Evolutionary conservation across 2,888 invertebrate genomes (phyloP).

Genomic region (Eupithecia subfuscata): DNA sequence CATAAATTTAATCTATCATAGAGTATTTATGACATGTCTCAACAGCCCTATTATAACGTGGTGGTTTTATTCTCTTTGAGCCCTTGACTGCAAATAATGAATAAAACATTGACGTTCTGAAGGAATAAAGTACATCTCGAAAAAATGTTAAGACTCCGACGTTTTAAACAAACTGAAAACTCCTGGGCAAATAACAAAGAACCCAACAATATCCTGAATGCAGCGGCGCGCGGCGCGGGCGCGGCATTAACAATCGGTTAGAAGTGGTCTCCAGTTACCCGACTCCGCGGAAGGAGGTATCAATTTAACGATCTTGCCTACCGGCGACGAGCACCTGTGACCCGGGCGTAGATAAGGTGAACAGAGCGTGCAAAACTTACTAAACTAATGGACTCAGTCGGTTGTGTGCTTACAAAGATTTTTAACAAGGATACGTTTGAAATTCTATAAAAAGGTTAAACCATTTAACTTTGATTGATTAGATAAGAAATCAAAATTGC

Average conservation of each 20-base stretch:
- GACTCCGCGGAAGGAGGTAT: constrained; percentile 45
- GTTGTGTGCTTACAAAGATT: not conserved
- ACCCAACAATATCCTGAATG: constrained; percentile 17
- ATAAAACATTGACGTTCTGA: not conserved
- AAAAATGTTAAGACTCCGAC: not conserved
- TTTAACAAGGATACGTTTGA: too few species aligned
- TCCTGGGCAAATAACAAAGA: not conserved
- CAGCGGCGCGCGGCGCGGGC: too few species aligned
- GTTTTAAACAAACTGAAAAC: not conserved
- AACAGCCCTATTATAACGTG: not conserved
- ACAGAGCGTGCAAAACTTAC: constrained; percentile 22
- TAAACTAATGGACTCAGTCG: not conserved
- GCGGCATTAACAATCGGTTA: constrained; percentile 29
- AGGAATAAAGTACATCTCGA: not conserved
- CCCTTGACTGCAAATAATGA: not conserved
- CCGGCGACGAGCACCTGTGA: constrained; percentile 56
- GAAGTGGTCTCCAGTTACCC: constrained; percentile 23
- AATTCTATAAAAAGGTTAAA: too few species aligned
- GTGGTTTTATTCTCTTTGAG: too few species aligned
- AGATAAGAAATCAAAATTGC: too few species aligned
- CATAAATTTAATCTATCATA: too few species aligned
- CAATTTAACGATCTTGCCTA: constrained; percentile 58
- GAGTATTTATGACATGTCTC: too few species aligned
- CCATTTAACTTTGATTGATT: too few species aligned
- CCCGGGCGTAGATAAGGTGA: constrained; percentile 45